Percentiles rank a stretch among this genome's conserved stretches.
phyloP scores from a whole-genome alignment of 2,797 vertebrate species.

The Phaenicophaeus curvirostris region DNA sequence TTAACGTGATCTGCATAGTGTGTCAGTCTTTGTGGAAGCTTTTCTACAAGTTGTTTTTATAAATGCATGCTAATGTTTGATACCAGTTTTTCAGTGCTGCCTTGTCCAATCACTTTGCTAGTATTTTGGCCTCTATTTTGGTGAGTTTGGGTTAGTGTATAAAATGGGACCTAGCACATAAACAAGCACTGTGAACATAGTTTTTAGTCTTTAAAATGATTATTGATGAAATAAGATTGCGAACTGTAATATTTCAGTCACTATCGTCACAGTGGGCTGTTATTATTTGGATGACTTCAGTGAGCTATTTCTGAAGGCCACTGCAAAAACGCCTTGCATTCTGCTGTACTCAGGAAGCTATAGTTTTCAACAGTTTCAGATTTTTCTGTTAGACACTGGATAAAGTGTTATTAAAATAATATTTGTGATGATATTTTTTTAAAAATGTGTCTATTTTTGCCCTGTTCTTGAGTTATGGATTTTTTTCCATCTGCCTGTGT shows the following conservation, averaged over 20 bases:
- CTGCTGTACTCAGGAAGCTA: not conserved
- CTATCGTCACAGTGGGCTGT: not conserved
- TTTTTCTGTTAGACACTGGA: not conserved
- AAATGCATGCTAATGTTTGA: not conserved
- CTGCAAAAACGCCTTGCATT: not conserved
- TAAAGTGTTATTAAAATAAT: not conserved
- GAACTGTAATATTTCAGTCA: not conserved
- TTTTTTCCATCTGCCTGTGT: not conserved
- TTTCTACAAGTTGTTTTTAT: not conserved
- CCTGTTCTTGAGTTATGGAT: not conserved
- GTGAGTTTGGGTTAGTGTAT: not conserved
- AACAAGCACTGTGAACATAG: not conserved
- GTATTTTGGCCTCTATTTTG: not conserved
- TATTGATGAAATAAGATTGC: not conserved
- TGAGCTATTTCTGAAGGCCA: not conserved
- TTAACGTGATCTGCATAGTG: not conserved
- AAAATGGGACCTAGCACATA: not conserved
- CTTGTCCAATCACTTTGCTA: not conserved
- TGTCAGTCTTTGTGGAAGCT: not conserved
- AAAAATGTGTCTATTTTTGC: not conserved
- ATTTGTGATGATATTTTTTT: not conserved
- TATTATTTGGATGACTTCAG: not conserved
- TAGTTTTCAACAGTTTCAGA: not conserved
- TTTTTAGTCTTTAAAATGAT: not conserved
- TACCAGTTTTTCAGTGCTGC: not conserved